These are phyloP conservation scores for Garra rufa DNA, from an alignment of 2,113 vertebrate genomes.

Conservation along the genomic window DNA sequence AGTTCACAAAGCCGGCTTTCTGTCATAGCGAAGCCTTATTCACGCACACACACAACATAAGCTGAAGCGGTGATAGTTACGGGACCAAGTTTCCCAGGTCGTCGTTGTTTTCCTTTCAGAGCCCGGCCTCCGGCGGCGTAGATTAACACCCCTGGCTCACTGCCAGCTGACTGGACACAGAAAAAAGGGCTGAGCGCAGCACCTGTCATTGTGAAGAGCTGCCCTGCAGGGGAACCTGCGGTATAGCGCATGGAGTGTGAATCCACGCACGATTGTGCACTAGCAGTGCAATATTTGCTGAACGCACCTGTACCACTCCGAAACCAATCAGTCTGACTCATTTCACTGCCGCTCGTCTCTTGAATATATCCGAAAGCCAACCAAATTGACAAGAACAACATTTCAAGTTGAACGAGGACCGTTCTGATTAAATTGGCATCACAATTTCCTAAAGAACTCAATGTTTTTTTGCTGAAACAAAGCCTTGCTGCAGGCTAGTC, in stretches of 20 bases:
- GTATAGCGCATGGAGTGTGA: neutral
- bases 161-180: constrained; percentile 40
- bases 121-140: constrained; percentile 18
- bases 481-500: constrained; percentile 61
- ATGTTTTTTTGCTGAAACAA: constrained; percentile 47
- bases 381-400: neutral
- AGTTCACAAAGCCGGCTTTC: constrained; percentile 1
- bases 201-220: constrained; percentile 47
- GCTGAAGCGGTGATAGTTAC: constrained; percentile 8
- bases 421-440: neutral
- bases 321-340: constrained; percentile 6
- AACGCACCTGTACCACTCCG: constrained; percentile 6
- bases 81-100: constrained; percentile 41
- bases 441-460: neutral
- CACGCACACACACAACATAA: constrained; percentile 8
- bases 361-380: neutral
- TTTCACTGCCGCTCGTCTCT: neutral
- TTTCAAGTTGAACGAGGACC: neutral
- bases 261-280: neutral
- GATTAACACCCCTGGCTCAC: constrained; percentile 39
- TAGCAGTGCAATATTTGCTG: constrained; percentile 9
- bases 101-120: constrained; percentile 44
- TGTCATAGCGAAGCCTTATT: constrained; percentile 21
- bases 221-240: constrained; percentile 4
- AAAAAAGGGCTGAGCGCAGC: constrained; percentile 52